Base-by-base conservation (phyloP, 2,797 vertebrate species). In the Arremon brunneinucha region DNA sequence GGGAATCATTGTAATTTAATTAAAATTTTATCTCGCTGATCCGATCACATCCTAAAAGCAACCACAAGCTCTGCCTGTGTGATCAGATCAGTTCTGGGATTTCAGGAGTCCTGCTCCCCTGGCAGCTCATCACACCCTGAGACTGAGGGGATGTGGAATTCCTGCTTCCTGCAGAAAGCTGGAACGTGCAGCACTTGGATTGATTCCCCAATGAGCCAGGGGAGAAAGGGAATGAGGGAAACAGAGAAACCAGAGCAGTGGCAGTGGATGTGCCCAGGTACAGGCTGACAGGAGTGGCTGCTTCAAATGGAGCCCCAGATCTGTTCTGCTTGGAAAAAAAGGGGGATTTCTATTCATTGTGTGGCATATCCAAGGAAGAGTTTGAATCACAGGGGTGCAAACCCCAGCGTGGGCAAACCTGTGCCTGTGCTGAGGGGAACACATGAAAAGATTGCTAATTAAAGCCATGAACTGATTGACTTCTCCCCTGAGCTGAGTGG, bases 361-460 rank as follows among this genome's bases (percentile, higher is more conserved):
- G 37, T 2, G 8, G 7, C 34, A 35, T 39, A 43, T 32, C 27
- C 23, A 68, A 64, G 17, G 1, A 5, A 37, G 52, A 32, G 27
- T 20, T 27, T 52, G 85, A 77, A 41, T 57, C 44, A 28, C 0
- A 2, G 52, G 23, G 5, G 13, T 57, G 77, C 83, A 56, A 47
- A 86, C 18, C 34, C 50, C 69, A 53, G 41, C 0, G 1, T 1
- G 17, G 67, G 28, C 59, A n/a, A 71, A 60, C 3, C 57, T 1
- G 0, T 19, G 21, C 53, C 62, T 79, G 37, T 24, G 60, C 68
- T 67, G 30, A 82, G 47, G 69, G 28, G 47, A 69, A 63, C 70
- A 89, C 67, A 76, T 46, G 75, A 70, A 80, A 87, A 70, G 60
- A 53, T 41, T 63, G 59, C 56, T 95, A 95, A 95, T 96, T 80